phyloP scores from a whole-genome alignment of 2,888 invertebrate genomes.

The Lepidocyrtoides sp. region DNA sequence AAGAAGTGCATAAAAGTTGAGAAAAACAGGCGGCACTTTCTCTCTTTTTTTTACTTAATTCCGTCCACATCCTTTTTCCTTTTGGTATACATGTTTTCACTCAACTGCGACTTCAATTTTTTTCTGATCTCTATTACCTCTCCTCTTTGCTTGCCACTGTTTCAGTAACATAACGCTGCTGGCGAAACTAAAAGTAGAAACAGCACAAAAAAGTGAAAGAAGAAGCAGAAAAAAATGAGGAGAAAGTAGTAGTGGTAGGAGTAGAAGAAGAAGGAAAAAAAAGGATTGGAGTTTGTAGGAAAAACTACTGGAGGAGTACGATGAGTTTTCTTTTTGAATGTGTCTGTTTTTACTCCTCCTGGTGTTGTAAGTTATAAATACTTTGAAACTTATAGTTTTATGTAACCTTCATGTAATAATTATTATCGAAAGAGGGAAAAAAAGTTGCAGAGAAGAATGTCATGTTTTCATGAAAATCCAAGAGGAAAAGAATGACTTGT shows the following conservation, averaged over 20 bases:
- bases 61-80: constrained; percentile 41
- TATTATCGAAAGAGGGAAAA: constrained; percentile 16
- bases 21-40: constrained; percentile 11
- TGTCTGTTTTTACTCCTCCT: constrained; percentile 3
- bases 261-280: too few species aligned
- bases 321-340: constrained; percentile 36
- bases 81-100: background rate
- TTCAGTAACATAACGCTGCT: constrained; percentile 6
- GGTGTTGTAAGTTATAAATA: background rate
- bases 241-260: too few species aligned
- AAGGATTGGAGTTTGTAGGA: constrained; percentile 37
- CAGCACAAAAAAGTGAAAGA: constrained; percentile 30
- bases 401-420: constrained; percentile 52
- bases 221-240: background rate
- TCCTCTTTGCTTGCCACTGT: background rate
- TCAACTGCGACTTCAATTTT: constrained; percentile 61
- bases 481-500: constrained; percentile 32
- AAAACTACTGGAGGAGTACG: constrained; percentile 33
- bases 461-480: constrained; percentile 42
- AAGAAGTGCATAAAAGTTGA: background rate
- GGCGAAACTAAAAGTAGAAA: constrained; percentile 44
- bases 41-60: constrained; percentile 63
- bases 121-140: constrained; percentile 39
- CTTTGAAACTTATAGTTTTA: background rate
- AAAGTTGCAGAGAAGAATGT: constrained; percentile 32